Evolutionary conservation across 2,797 vertebrate genomes (phyloP).

Genomic region (Hapalemur alaotrensis): DNA sequence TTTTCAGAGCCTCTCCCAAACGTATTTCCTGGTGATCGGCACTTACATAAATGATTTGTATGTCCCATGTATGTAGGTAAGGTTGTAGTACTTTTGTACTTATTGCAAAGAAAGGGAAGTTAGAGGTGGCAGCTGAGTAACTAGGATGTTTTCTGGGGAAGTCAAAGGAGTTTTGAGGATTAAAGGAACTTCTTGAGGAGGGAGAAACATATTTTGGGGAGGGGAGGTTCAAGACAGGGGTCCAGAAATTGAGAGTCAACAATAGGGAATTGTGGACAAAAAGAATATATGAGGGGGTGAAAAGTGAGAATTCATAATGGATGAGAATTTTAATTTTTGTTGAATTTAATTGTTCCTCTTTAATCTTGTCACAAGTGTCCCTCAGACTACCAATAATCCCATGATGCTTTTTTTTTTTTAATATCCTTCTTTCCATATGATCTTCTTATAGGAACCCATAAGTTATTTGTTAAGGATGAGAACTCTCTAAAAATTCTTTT

Average conservation of each 20-base stretch:
- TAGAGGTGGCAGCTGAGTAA: not conserved
- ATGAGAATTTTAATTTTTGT: not conserved
- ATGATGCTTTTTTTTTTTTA: not conserved
- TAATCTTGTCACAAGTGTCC: not conserved
- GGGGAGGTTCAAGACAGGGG: not conserved
- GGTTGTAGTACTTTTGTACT: not conserved
- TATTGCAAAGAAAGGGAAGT: not conserved
- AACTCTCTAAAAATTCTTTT: not conserved
- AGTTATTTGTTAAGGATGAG: not conserved
- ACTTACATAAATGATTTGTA: not conserved
- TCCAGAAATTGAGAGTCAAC: not conserved
- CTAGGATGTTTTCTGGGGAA: not conserved
- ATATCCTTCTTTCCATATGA: not conserved
- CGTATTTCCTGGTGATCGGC: not conserved
- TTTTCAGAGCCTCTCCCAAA: not conserved
- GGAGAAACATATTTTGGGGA: not conserved
- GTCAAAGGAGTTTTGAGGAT: not conserved
- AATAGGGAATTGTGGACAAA: too few species aligned
- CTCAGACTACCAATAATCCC: not conserved
- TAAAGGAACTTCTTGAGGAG: not conserved
- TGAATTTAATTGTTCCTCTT: not conserved
- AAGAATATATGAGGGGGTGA: not conserved
- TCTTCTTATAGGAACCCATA: not conserved
- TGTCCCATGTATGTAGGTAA: not conserved
- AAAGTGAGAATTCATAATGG: too few species aligned